Percentiles rank a stretch among this genome's conserved stretches.
Evolutionary conservation across 1,140 invertebrate genomes (phyloP).

Genomic region (Xylocopa sonorina): DNA sequence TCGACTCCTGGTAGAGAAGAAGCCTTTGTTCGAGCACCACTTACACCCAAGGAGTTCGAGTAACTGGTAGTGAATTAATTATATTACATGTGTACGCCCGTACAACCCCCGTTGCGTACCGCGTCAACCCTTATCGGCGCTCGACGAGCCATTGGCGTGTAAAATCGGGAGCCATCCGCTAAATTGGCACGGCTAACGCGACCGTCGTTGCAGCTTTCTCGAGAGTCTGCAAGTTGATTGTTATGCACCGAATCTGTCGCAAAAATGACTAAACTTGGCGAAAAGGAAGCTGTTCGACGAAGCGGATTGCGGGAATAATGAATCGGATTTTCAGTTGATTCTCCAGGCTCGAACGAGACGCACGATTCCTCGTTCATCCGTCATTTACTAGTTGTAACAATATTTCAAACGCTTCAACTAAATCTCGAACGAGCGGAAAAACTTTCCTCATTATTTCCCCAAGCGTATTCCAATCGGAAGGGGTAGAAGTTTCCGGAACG

Average conservation of each 20-base stretch:
- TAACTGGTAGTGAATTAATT: constrained; percentile 20
- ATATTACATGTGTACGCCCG: not conserved
- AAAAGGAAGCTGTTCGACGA: too few species aligned
- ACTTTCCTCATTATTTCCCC: constrained; percentile 42
- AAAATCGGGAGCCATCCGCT: not conserved
- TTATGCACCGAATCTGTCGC: too few species aligned
- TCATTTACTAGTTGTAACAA: constrained; percentile 1
- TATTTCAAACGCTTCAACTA: constrained; percentile 21
- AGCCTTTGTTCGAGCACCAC: constrained; percentile 12
- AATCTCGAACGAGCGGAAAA: not conserved
- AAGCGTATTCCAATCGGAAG: constrained; percentile 22
- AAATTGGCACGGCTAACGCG: not conserved
- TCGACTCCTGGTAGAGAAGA: not conserved
- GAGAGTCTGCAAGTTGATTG: not conserved
- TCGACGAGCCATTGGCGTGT: not conserved
- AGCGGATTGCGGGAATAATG: too few species aligned
- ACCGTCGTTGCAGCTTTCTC: not conserved
- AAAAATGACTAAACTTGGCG: too few species aligned
- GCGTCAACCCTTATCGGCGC: not conserved
- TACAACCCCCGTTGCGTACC: too few species aligned
- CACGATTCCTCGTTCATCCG: not conserved
- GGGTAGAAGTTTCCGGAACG: constrained; percentile 1
- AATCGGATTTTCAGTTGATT: too few species aligned
- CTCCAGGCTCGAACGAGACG: too few species aligned
- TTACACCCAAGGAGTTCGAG: constrained; percentile 9